Percentiles rank a stretch among this genome's conserved stretches.
Evolutionary conservation across 64 coral and sea anemone species (phyloP).

Genomic region (Acropora tenuis): DNA sequence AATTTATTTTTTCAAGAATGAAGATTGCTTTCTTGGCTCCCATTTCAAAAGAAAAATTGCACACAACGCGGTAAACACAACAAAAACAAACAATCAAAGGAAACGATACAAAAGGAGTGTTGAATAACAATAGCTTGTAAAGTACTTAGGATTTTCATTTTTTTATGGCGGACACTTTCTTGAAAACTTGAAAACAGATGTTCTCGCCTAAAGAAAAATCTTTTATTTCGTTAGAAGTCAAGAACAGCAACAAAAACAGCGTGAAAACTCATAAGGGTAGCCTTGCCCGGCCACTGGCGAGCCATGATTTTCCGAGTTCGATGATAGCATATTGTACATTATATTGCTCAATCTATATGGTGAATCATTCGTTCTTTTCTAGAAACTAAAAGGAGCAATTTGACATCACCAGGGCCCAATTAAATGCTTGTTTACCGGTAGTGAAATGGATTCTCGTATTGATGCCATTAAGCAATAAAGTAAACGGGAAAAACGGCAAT

Average conservation of each 20-base stretch:
- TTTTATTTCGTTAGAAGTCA: neutral
- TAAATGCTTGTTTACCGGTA: conserved; percentile 16
- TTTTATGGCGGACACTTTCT: conserved; percentile 15
- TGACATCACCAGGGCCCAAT: neutral
- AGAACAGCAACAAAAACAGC: neutral
- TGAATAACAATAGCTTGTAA: conserved; percentile 6
- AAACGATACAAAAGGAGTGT: neutral
- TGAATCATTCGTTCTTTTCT: neutral
- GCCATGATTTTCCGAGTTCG: too few relatives aligned
- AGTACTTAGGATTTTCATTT: neutral
- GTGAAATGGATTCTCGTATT: conserved; percentile 5
- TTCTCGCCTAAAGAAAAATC: conserved; percentile 2
- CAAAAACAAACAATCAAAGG: conserved; percentile 11
- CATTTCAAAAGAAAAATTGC: conserved; percentile 4
- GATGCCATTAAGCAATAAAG: conserved; percentile 12
- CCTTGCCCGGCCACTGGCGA: neutral
- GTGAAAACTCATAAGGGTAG: too few relatives aligned
- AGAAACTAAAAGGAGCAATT: neutral
- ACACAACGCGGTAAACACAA: neutral
- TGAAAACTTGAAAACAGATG: neutral
- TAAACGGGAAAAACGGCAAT: conserved; percentile 26
- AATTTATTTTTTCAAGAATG: conserved; percentile 20
- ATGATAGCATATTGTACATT: too few relatives aligned
- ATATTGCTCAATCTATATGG: neutral
- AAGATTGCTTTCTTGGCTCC: neutral